Base-by-base conservation (phyloP, 2,888 invertebrate genomes). In the Rhaphigaster nebulosa region DNA sequence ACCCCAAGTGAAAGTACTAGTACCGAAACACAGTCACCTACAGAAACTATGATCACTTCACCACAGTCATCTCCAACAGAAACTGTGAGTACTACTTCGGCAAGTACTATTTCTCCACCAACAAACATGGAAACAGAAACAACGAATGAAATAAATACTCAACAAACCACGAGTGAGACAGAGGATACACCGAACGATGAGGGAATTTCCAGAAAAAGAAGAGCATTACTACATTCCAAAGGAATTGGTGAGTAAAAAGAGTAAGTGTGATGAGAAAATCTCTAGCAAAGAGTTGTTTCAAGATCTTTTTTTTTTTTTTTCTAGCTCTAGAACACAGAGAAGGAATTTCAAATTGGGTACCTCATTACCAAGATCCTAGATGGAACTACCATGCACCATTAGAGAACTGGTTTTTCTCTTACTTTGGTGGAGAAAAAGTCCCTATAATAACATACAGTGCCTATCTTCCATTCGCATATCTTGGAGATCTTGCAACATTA, bases 381-480 rank as follows among this genome's bases (percentile, higher is more conserved):
- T 91, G 91, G 91, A 91, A 80, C 65, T 90, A 91, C 76, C 90
- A 91, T 18, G 91, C 90, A n/a, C 91, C 92, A 23, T 89, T 91
- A n/a, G 92, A 92, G 34, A 92, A 91, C 34, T 92, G 92, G 92
- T 92, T 92, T 91, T 92, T 91, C 88, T 91, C 92, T 12, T 92
- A 90, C 89, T 87, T 87, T 15, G 92, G 92, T 23, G 91, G 92
- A 18, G 91, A 92, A 87, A 90, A 93, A 50, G 94, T 94, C 52
- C 94, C 94, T 8, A 94, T 94, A 6, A 93, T 97, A 95, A 95
- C 96, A 54, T 97, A 97, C 94, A 96, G 97, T 91, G 96, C 97
- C 0, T 95, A 97, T 76, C 94, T 97, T 91, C 97, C 97, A 90
- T 97, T 96, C 93, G 96, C 96, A 60, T 97, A 96, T 93, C 95